Percentiles rank a stretch among this genome's conserved stretches.
phyloP scores from a whole-genome alignment of 2,113 vertebrate species.

The Istiophorus platypterus region DNA sequence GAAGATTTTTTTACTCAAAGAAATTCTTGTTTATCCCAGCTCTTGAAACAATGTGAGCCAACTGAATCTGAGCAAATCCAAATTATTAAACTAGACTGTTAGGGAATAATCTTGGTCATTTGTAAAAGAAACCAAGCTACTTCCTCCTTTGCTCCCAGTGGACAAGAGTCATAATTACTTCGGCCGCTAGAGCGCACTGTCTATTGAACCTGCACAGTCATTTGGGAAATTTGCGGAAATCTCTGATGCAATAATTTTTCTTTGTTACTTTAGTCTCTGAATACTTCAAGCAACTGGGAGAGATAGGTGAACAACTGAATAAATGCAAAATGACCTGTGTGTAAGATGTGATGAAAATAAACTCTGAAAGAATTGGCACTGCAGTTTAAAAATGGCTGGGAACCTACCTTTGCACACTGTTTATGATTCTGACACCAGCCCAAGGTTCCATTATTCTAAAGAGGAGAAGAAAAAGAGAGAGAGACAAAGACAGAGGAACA shows the following conservation, averaged over 20 bases:
- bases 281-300: too few relatives aligned
- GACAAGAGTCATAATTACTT: too few relatives aligned
- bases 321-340: background rate
- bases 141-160: background rate
- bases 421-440: slow-evolving; percentile 78
- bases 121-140: background rate
- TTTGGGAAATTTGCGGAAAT: background rate
- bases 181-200: background rate
- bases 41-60: too few relatives aligned
- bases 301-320: background rate
- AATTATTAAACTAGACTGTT: too few relatives aligned
- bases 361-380: background rate
- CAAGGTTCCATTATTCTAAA: slow-evolving; percentile 75
- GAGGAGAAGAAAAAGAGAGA: slow-evolving; percentile 14
- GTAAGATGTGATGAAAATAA: background rate
- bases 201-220: background rate
- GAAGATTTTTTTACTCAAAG: background rate
- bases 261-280: too few relatives aligned
- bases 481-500: background rate
- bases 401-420: slow-evolving; percentile 78
- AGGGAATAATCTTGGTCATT: too few relatives aligned
- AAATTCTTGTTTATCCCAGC: background rate
- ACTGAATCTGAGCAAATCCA: too few relatives aligned
- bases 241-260: too few relatives aligned
- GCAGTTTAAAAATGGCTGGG: background rate